These are phyloP conservation scores for Diprion similis DNA, from an alignment of 1,140 invertebrate genomes.

Conservation along the genomic window DNA sequence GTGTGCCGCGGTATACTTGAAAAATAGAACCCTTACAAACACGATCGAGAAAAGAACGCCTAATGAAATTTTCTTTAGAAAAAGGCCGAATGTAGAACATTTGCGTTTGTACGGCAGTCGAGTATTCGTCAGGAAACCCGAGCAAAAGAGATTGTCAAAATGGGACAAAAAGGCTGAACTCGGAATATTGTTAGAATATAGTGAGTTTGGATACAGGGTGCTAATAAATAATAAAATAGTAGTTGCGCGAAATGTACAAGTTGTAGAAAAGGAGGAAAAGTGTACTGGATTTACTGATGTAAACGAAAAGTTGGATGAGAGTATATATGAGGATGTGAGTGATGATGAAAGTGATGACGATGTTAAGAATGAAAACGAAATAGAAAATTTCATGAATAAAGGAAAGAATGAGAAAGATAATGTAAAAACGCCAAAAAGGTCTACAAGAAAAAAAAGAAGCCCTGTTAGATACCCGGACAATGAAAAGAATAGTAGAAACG, in stretches of 20 bases:
- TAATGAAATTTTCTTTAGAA: conserved; percentile 48
- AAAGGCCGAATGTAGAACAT: conserved; percentile 44
- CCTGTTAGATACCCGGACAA: background rate
- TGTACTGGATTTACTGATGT: conserved; percentile 20
- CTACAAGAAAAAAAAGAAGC: background rate
- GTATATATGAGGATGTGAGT: background rate
- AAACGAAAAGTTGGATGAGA: background rate
- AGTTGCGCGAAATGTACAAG: conserved; percentile 28
- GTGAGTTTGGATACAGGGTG: conserved; percentile 24
- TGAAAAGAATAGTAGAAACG: background rate
- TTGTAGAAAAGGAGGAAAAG: conserved; percentile 31
- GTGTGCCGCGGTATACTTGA: conserved; percentile 36
- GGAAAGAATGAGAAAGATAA: background rate
- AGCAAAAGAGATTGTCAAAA: conserved; percentile 18
- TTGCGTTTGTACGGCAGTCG: conserved; percentile 34
- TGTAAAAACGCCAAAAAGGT: background rate
- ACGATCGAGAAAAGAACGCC: conserved; percentile 49
- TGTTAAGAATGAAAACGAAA: background rate
- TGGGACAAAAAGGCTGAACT: conserved; percentile 25
- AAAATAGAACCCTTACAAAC: conserved; percentile 44
- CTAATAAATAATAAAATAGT: conserved; percentile 30
- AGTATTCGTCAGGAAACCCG: conserved; percentile 26
- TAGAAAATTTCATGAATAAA: background rate
- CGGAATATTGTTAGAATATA: conserved; percentile 23
- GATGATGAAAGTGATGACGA: background rate